These are phyloP conservation scores for Synchiropus splendidus DNA, from an alignment of 2,113 vertebrate genomes.

Conservation along the genomic window DNA sequence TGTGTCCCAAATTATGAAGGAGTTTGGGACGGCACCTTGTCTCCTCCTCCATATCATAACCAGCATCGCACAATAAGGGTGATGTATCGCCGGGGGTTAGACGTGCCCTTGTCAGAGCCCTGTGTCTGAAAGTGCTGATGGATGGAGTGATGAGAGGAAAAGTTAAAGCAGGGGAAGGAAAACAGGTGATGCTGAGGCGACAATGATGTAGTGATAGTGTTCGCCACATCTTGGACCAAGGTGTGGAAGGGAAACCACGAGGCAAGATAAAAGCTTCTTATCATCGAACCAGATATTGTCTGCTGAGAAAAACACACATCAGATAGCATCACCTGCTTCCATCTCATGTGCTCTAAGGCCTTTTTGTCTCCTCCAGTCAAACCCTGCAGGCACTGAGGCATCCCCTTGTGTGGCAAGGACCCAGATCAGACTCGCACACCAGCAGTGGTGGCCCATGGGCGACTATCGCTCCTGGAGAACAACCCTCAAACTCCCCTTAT, in stretches of 20 bases:
- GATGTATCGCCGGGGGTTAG: conserved; percentile 53
- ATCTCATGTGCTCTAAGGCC: conserved; percentile 47
- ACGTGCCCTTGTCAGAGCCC: conserved; percentile 61
- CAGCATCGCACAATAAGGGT: conserved; percentile 40
- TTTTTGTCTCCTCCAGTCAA: conserved; percentile 42
- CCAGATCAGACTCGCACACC: conserved; percentile 54
- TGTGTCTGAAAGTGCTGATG: conserved; percentile 55
- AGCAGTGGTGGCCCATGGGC: conserved; percentile 53
- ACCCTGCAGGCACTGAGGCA: conserved; percentile 43
- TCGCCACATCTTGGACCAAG: conserved; percentile 46
- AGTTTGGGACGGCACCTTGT: conserved; percentile 45
- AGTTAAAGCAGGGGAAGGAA: conserved; percentile 47
- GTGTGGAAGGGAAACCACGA: conserved; percentile 37
- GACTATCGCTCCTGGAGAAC: conserved; percentile 29
- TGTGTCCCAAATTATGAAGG: conserved; percentile 49
- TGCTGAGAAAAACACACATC: neutral
- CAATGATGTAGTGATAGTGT: conserved; percentile 46
- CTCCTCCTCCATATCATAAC: neutral
- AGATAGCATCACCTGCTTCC: conserved; percentile 20
- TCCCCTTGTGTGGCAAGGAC: conserved; percentile 43
- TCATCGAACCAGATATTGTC: neutral
- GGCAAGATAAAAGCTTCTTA: conserved; percentile 7
- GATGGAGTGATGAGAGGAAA: conserved; percentile 42
- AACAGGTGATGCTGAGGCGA: conserved; percentile 53
- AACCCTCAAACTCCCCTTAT: conserved; percentile 43